Conservation (phyloP, 2,113 vertebrate genomes). For the Gyps fulvus region DNA sequence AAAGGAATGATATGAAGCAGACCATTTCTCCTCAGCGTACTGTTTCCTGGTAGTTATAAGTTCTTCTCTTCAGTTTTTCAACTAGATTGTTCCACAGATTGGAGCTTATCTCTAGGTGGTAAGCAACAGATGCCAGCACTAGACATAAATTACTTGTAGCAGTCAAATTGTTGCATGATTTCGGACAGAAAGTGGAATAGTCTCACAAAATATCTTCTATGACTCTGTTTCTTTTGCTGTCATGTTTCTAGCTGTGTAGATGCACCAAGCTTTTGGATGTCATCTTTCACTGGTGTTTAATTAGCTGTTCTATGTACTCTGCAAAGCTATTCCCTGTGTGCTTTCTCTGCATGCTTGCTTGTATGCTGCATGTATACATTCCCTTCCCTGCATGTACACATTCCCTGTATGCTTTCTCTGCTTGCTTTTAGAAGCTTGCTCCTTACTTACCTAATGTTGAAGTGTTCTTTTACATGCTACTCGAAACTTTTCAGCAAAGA, state of each 20-base stretch:
- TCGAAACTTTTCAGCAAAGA: not conserved
- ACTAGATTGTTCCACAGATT: not conserved
- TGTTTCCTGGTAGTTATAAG: not conserved
- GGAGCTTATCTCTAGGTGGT: not conserved
- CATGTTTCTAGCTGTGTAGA: not conserved
- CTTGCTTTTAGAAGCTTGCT: not conserved
- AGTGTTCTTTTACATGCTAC: not conserved
- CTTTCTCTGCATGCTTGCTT: not conserved
- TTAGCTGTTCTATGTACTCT: not conserved
- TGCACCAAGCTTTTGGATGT: not conserved
- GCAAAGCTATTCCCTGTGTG: not conserved
- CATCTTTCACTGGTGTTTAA: not conserved
- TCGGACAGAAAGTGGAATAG: not conserved
- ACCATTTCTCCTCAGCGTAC: not conserved
- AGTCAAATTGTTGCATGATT: not conserved
- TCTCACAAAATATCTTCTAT: not conserved
- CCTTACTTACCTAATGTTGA: not conserved
- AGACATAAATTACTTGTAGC: not conserved
- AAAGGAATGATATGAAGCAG: not conserved
- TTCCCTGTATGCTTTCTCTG: not conserved
- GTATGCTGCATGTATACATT: not conserved
- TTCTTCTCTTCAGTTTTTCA: not conserved
- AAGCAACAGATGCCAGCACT: not conserved
- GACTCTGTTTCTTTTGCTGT: not conserved
- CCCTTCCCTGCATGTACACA: not conserved